Evolutionary conservation across 2,797 vertebrate genomes (phyloP).

Genomic region (Lithobates sylvaticus): DNA sequence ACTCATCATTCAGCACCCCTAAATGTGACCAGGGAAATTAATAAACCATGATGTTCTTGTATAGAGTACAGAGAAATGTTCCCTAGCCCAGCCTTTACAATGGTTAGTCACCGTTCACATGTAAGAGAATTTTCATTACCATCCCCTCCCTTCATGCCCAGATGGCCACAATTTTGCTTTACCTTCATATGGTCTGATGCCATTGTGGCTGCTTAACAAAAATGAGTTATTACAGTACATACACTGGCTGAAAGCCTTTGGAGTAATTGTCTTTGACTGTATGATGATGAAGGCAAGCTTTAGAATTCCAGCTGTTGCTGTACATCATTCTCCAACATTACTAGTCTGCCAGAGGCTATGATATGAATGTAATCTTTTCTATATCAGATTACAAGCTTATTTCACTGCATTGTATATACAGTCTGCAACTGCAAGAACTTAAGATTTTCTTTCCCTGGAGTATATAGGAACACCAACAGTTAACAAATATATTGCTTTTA

Average conservation of each 20-base stretch:
- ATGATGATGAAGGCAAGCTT: no score
- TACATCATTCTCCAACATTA: no score
- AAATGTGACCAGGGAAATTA: no score
- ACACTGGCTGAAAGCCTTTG: background rate
- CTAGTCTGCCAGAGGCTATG: background rate
- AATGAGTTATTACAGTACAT: background rate
- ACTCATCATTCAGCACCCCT: no score
- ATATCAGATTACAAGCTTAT: background rate
- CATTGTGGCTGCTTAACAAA: background rate
- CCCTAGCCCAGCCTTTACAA: no score
- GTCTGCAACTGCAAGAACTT: background rate
- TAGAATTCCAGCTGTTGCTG: no score
- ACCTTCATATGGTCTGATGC: background rate
- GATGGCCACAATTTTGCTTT: background rate
- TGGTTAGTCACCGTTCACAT: no score
- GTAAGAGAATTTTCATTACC: no score
- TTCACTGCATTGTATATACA: background rate
- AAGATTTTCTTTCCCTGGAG: background rate
- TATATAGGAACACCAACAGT: background rate
- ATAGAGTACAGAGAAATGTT: no score
- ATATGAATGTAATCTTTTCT: background rate
- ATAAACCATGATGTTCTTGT: no score
- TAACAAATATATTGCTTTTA: background rate
- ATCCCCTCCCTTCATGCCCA: no score
- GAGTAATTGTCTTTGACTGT: no score